A percentile compares a stretch with the other conserved stretches of the same genome.
Evolutionary conservation across 1,140 invertebrate genomes (phyloP).

Genomic region (Drosophila nannoptera): DNA sequence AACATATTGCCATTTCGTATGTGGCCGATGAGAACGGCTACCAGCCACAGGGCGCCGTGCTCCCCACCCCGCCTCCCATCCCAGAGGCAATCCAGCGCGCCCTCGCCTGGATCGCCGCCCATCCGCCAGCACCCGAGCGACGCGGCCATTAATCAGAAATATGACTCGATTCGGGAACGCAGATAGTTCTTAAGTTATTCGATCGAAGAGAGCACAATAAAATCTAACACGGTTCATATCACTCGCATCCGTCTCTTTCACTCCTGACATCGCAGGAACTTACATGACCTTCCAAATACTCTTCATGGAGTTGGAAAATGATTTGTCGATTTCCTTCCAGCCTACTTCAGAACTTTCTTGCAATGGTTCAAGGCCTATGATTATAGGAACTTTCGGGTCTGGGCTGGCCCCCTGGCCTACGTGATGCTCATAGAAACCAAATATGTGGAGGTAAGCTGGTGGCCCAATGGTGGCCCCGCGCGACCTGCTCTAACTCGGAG

Average conservation of each 20-base stretch:
- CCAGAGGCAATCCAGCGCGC: constrained; percentile 54
- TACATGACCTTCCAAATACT: too few species aligned
- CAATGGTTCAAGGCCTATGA: constrained; percentile 22
- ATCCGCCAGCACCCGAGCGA: constrained; percentile 46
- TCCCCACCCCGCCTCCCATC: constrained; percentile 72
- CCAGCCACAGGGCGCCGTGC: constrained; percentile 79
- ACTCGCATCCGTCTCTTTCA: too few species aligned
- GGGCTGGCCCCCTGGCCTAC: constrained; percentile 33
- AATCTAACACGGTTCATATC: neutral
- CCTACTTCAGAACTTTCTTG: constrained; percentile 23
- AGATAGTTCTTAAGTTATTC: constrained; percentile 5
- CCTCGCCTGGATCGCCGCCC: constrained; percentile 79
- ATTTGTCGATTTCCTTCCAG: constrained; percentile 6
- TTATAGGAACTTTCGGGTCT: constrained; percentile 36
- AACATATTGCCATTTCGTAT: neutral
- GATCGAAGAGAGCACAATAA: constrained; percentile 17
- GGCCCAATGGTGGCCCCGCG: neutral
- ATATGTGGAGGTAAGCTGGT: constrained; percentile 40
- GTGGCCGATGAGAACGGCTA: constrained; percentile 50
- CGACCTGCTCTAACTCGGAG: too few species aligned
- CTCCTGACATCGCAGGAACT: too few species aligned
- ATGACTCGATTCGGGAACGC: constrained; percentile 4
- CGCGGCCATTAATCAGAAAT: neutral
- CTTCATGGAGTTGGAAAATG: neutral
- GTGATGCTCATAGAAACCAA: constrained; percentile 29